These are phyloP conservation scores for Phymatocera aterrima DNA, from an alignment of 2,888 invertebrate genomes.

Conservation along the genomic window DNA sequence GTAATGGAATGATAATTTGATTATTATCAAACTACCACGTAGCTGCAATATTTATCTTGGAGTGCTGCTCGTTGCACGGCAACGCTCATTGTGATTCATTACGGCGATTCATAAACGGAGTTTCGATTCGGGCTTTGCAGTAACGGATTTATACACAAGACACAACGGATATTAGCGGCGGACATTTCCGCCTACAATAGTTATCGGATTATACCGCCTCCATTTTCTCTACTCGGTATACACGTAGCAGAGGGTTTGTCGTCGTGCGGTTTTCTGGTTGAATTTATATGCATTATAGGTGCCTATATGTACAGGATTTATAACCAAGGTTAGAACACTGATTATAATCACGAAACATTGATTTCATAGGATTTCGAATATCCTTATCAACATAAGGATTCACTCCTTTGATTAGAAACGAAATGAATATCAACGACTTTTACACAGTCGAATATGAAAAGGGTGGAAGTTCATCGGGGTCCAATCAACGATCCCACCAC, in stretches of 20 bases:
- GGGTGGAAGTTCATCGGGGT: neutral
- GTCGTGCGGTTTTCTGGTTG: constrained; percentile 4
- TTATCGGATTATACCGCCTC: constrained; percentile 2
- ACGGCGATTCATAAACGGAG: neutral
- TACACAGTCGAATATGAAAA: neutral
- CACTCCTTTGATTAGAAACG: neutral
- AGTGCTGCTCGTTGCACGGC: neutral
- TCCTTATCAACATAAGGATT: neutral
- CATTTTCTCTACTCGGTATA: constrained; percentile 6
- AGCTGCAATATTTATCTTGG: neutral
- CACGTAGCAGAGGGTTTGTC: constrained; percentile 11
- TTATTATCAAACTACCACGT: neutral
- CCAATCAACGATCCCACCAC: neutral
- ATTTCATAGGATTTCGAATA: neutral
- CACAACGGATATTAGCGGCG: constrained; percentile 33
- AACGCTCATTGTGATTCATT: neutral
- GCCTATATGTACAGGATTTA: neutral
- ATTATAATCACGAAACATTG: neutral
- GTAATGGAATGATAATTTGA: neutral
- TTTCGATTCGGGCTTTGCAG: constrained; percentile 24
- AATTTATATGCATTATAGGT: constrained; percentile 23
- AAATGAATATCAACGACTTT: neutral
- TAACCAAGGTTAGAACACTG: neutral
- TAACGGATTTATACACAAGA: constrained; percentile 18
- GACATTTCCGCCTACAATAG: constrained; percentile 20